Evolutionary conservation across 2,797 vertebrate genomes (phyloP), one percentile per base, ranked within the genome.

Genomic region (Nyctibius grandis): DNA sequence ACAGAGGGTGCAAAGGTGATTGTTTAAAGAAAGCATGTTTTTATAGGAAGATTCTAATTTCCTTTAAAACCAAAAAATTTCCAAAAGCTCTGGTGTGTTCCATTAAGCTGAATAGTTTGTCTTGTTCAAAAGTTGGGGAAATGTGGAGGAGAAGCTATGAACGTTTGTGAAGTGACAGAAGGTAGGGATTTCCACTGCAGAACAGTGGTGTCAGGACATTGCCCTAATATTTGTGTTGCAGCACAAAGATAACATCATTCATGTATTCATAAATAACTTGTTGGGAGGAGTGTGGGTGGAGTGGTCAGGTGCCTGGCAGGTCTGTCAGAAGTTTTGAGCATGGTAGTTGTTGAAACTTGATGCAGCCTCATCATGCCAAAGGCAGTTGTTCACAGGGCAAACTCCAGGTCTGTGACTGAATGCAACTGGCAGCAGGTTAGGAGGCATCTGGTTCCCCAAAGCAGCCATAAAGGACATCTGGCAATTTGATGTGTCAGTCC

Each of bases 221-320:
- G 57, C 38, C 40, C 45, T 65, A 14, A 44, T 53, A 15, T 50
- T 80, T 74, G 11, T 77, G 3, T 69, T 93, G 79, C 67, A 70
- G 88, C 59, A 54, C 57, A 51, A 54, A 77, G 89, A 86, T 81
- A 88, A 61, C 9, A 21, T 53, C 29, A 1, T 16, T 76, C 54
- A 28, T 82, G 11, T 72, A 29, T 60, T 77, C 88, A 47, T 54
- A 63, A 96, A 48, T 84, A 63, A n/a, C 79, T 67, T n/a, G 11
- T 29, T 61, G 92, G 88, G 89, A 92, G 89, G 87, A 64, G 47
- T 38, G 75, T 93, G 93, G 84, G 84, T 75, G 92, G 75, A 42
- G 69, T 50, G 82, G 76, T 51, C 85, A 89, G 89, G 92, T 76
- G 78, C 44, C 50, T 50, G 69, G 93, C 82, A 85, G 67, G 50